Evolutionary conservation across 2,113 vertebrate genomes (phyloP).

Genomic region (Charina bottae): DNA sequence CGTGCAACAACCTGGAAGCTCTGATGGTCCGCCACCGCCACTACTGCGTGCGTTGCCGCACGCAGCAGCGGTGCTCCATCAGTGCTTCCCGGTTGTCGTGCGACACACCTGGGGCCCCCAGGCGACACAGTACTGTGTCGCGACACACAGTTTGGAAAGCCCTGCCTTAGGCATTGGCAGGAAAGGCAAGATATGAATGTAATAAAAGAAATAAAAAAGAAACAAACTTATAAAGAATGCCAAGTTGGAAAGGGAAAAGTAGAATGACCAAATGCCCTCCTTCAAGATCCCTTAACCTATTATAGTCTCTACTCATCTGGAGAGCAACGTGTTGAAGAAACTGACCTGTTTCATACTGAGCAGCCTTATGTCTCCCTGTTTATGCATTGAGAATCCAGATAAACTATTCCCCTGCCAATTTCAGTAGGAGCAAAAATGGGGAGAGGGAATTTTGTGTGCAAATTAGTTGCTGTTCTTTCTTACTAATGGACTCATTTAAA

Average conservation of each 20-base stretch:
- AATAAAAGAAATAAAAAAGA: background rate
- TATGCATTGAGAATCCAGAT: background rate
- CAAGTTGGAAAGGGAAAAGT: background rate
- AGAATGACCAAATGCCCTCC: background rate
- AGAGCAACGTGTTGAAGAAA: background rate
- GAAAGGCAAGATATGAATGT: background rate
- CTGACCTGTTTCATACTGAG: background rate
- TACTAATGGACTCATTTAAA: background rate
- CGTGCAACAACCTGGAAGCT: too few relatives aligned
- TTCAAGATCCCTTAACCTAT: background rate
- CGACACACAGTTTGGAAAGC: too few relatives aligned
- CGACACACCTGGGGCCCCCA: too few relatives aligned
- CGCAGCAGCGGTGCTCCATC: too few relatives aligned
- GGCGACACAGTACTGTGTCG: too few relatives aligned
- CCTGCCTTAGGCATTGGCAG: background rate
- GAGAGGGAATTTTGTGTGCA: background rate
- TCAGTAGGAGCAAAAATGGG: too few relatives aligned
- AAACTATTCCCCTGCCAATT: background rate
- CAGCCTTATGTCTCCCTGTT: background rate
- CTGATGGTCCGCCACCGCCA: too few relatives aligned
- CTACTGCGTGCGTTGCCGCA: too few relatives aligned
- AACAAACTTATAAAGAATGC: background rate
- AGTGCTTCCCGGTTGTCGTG: too few relatives aligned
- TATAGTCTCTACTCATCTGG: background rate
- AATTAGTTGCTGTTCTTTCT: background rate